Evolutionary conservation across 1,140 invertebrate genomes (phyloP), one percentile per base, ranked within the genome.

Genomic region (Drusus annulatus): DNA sequence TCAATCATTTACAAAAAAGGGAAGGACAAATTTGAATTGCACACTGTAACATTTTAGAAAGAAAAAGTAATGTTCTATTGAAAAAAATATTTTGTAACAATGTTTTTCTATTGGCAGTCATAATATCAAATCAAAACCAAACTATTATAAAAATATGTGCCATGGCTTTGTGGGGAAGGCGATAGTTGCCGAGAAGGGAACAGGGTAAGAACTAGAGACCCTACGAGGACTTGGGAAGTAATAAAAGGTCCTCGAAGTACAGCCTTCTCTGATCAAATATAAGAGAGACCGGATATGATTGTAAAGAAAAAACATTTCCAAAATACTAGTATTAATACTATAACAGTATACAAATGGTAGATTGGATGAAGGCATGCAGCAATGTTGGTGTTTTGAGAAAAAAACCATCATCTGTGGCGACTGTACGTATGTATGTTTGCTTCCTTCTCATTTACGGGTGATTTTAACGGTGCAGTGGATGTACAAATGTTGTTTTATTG

Each of bases 21-120:
- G 15, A 62, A 36, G n/a, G 31, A 45, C 31, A 76, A 76, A 17
- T 36, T 62, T 60, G 74, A 76, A 58, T 76, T 62, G 74, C 69
- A 74, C 69, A 74, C 69, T 74, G 69, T 74, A 54, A 74, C 69
- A 74, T 16, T 21, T 74, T 51, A 45, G 31, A 31, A 36, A 69
- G 3, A 25, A 73, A 23, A 36, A 17, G 54, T 73, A 45, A 73
- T 54, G 50, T 16, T 25, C 69, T 74, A 45, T 74, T 28, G 8
- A 56, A 28, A 56, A 21, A 58, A 21, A 56, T 58, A 74, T 52
- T 63, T 58, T 77, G 81, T 65, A 80, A 79, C 81, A 82, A 76
- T 65, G 16, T 80, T 50, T 51, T 77, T 82, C 81, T 82, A 82
- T 82, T 23, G 78, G 77, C 81, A 79, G 56, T 81, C 81, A 82